Base-by-base conservation (phyloP, 2,797 vertebrate genomes). In the Geotrypetes seraphini region DNA sequence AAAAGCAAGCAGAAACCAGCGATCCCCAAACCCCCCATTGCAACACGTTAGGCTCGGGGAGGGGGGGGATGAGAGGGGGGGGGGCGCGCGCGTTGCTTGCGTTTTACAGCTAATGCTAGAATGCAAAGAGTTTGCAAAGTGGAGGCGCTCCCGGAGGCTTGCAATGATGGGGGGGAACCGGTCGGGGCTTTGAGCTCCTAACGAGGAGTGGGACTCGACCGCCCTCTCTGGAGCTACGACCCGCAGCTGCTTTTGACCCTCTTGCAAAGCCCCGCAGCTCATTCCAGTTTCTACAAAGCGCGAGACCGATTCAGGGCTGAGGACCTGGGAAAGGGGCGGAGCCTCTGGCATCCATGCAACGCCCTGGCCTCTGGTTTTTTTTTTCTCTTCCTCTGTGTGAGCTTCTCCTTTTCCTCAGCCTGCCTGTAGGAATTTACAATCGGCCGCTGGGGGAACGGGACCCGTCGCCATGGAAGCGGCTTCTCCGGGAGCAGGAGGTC, bases 21-120 rank as follows among this genome's bases (percentile, higher is more conserved):
- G 79, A 85, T 81, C 86, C 87, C 84, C 59, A 87, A 53, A 27
- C 83, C 76, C 83, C 87, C 88, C 78, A 90, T 84, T 58, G 78
- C 64, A 65, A 73, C 82, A 75, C 65, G 70, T 60, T 66, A 53
- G 33, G 44, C 72, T 66, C 52, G 61, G 81, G n/a, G n/a, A n/a
- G 33, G 40, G 33, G 40, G n/a, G n/a, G n/a, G n/a, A n/a, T n/a
- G n/a, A n/a, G n/a, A n/a, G n/a, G n/a, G n/a, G n/a, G n/a, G n/a
- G n/a, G n/a, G n/a, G n/a, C n/a, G n/a, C n/a, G n/a, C n/a, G n/a
- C n/a, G n/a, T n/a, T n/a, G n/a, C n/a, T n/a, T 58, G 68, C 58
- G 68, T 67, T 47, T 42, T n/a, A n/a, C n/a, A n/a, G n/a, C n/a
- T n/a, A n/a, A n/a, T n/a, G n/a, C n/a, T n/a, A n/a, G n/a, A n/a